Base-by-base conservation (phyloP, 2,888 invertebrate genomes). In the Melanargia galathea region DNA sequence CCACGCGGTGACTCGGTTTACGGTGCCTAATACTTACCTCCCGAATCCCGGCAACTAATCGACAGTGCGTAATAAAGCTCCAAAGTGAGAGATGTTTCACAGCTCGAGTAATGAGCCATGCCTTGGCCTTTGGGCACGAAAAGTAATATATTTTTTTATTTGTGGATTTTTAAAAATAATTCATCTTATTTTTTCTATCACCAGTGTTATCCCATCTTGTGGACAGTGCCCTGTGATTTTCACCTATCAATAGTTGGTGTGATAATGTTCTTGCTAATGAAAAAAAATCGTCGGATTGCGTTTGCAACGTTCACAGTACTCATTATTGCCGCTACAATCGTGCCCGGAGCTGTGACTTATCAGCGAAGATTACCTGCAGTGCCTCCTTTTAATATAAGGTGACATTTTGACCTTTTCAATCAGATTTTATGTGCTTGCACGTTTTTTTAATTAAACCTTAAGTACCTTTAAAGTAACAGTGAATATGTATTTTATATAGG, bases 211-310 rank as follows among this genome's bases (percentile, higher is more conserved):
- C 65, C 65, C 13, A 60, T 73, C 0, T 26, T 72, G 3, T 80
- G 80, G 80, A 77, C 76, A 61, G 67, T 77, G 11, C 63, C 73
- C 0, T 71, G 70, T 2, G 80, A 80, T 64, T 80, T 69, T 64
- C 79, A 79, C 13, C 63, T 78, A 18, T 68, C 74, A 1, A 62
- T 75, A 0, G 43, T 76, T 0, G 71, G 70, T 0, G 63, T 70
- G 0, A 4, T 74, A 3, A 48, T 79, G 11, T 74, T 65, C 60
- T 73, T 65, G 61, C 8, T 77, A n/a, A 75, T 70, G 54, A 60
- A 63, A 7, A 67, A 61, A 26, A 63, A 67, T 16, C 63, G 56
- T 2, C 61, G 63, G 1, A 16, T 52, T 16, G 74, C 69, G 20
- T 67, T 57, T 60, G 65, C 67, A 35, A 62, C 57, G 4, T 71